A percentile compares a stretch with the other conserved stretches of the same genome.
Conservation (phyloP, 2,113 vertebrate species). For the Ciconia boyciana region DNA sequence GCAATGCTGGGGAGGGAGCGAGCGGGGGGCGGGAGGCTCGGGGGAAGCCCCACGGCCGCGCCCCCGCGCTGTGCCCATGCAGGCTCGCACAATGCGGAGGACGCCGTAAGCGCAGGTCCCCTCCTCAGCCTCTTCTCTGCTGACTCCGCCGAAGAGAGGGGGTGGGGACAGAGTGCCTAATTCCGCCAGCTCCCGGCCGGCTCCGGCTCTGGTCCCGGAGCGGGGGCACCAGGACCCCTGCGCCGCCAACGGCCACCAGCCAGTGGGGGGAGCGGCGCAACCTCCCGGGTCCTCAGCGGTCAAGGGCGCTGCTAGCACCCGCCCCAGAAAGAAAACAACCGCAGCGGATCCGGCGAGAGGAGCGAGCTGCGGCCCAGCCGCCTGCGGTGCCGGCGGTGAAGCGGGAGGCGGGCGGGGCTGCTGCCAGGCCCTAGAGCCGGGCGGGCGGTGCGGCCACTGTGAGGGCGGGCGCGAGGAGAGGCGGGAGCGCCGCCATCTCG, state of each 20-base stretch:
- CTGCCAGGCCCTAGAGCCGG: background rate
- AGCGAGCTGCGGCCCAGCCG: background rate
- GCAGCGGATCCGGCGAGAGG: background rate
- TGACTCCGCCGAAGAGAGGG: background rate
- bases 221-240: no score
- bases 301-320: background rate
- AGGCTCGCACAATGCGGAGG: background rate
- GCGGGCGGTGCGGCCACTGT: background rate
- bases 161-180: background rate
- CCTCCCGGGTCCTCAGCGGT: background rate
- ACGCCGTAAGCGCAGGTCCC: background rate
- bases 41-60: background rate
- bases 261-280: background rate
- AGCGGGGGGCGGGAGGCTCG: background rate
- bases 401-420: background rate
- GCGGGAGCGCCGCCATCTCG: background rate
- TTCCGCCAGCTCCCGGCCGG: background rate
- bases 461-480: background rate
- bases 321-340: background rate
- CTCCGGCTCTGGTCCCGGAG: background rate
- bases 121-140: background rate
- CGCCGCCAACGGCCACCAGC: background rate
- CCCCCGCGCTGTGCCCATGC: background rate
- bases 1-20: background rate
- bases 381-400: background rate